Conservation (phyloP, 2,797 vertebrate species). For the Peromyscus attwateri region DNA sequence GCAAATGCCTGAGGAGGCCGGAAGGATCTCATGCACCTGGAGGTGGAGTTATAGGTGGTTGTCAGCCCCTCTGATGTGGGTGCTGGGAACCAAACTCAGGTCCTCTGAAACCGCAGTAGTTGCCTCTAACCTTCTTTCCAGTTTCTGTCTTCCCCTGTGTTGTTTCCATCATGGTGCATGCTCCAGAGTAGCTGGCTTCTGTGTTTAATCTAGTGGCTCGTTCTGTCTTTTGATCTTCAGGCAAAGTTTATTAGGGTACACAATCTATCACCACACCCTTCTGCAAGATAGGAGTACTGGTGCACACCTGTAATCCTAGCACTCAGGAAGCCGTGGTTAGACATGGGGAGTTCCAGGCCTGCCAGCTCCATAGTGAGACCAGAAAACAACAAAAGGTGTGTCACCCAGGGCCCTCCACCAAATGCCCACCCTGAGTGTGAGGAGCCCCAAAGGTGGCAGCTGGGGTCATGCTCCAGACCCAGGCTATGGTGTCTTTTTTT, state of each 20-base stretch:
- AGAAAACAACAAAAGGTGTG: no score
- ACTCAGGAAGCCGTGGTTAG: no score
- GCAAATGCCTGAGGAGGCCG: not conserved
- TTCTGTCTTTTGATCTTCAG: no score
- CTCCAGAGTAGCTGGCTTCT: no score
- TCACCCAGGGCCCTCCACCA: no score
- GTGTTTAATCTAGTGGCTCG: no score
- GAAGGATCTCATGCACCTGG: not conserved
- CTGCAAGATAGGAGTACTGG: not conserved
- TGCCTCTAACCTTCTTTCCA: not conserved
- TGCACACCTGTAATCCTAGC: not conserved
- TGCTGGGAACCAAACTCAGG: not conserved
- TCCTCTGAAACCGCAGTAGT: not conserved
- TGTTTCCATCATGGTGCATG: no score
- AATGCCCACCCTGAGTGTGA: no score
- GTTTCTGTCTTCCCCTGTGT: no score
- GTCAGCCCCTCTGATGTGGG: not conserved
- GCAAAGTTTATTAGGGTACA: no score
- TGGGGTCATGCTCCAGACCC: not conserved
- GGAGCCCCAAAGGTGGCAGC: not conserved
- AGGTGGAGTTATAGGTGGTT: not conserved
- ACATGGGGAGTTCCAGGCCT: no score
- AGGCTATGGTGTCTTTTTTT: not conserved
- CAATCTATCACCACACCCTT: not conserved
- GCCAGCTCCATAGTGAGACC: no score